Evolutionary conservation across 2,797 vertebrate species (phyloP).

Genomic region (Falco concolor): DNA sequence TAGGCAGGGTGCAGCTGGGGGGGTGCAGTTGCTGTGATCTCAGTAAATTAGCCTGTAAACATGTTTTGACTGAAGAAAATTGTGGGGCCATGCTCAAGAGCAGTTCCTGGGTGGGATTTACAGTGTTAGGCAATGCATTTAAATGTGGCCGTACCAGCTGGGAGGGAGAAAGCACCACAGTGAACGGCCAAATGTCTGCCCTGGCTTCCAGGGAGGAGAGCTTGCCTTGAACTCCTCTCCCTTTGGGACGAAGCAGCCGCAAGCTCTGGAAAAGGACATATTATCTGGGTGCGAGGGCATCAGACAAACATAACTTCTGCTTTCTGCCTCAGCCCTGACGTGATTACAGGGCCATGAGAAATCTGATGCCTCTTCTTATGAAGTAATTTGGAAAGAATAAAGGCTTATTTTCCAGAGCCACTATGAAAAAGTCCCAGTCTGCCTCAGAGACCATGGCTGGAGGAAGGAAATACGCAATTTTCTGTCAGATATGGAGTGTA

Average conservation of each 20-base stretch:
- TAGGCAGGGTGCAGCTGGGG: neutral
- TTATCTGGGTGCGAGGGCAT: neutral
- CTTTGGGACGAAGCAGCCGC: neutral
- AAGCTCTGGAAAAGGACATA: neutral
- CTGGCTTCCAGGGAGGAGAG: neutral
- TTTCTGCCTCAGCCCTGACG: neutral
- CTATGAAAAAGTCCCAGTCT: neutral
- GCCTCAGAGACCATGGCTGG: neutral
- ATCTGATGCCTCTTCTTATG: neutral
- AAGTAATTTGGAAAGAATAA: neutral
- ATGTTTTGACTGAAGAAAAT: conserved; percentile 24
- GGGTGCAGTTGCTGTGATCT: neutral
- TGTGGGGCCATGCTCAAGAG: neutral
- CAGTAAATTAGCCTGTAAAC: conserved; percentile 16
- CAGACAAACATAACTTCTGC: neutral
- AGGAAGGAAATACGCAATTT: neutral
- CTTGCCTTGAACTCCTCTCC: neutral
- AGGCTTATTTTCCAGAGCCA: neutral
- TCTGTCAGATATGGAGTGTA: neutral
- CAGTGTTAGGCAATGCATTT: neutral
- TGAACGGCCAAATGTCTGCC: neutral
- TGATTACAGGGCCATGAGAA: neutral
- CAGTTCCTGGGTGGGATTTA: conserved; percentile 16
- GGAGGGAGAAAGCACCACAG: neutral
- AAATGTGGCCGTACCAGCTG: neutral